Base-by-base conservation (phyloP, 2,113 vertebrate genomes). In the Mormoops blainvillei region DNA sequence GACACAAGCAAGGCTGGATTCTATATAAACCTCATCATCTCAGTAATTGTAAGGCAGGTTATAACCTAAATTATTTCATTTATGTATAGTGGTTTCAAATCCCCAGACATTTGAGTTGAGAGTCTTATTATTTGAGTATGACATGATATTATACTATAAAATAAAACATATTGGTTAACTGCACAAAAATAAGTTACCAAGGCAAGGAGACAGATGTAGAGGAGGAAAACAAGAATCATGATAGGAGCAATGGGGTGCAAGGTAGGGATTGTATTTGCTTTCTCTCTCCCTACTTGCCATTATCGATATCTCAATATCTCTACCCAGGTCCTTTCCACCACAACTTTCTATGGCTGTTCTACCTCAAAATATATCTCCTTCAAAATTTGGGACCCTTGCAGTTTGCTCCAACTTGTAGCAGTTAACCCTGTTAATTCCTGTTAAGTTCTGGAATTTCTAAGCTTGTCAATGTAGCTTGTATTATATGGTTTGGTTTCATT, bases 401-500 rank as follows among this genome's bases (percentile, higher is more conserved):
- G 11, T 70, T 73, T 28, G 33, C 52, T 89, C 20, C 61, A 43
- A 77, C 58, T 93, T 91, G 71, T 36, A 87, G 41, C 54, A 38
- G 56, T 84, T 84, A 96, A 70, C 81, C 45, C 38, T 19, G 7
- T 81, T 92, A 81, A 76, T 87, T 41, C 20, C 36, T 78, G 43
- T 61, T 78, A 94, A 71, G 33, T 70, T 48, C 65, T 86, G 84
- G 91, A 95, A 78, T 90, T 89, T 92, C 45, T 78, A 70, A 56
- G 11, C 36, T 78, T 48, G 74, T 95, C 61, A 73, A n/a, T 70
- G 63, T 70, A 95, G 65, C 56, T 74, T 70, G 50, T 63, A 58
- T 94, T 87, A 65, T 41, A 71, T 77, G 52, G 24, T 80, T 95
- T 93, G 70, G 22, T 80, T 94, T 95, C n/a, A 65, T n/a, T 82